Evolutionary conservation across 2,888 invertebrate species (phyloP).

Genomic region (Melanostoma mellinum): DNA sequence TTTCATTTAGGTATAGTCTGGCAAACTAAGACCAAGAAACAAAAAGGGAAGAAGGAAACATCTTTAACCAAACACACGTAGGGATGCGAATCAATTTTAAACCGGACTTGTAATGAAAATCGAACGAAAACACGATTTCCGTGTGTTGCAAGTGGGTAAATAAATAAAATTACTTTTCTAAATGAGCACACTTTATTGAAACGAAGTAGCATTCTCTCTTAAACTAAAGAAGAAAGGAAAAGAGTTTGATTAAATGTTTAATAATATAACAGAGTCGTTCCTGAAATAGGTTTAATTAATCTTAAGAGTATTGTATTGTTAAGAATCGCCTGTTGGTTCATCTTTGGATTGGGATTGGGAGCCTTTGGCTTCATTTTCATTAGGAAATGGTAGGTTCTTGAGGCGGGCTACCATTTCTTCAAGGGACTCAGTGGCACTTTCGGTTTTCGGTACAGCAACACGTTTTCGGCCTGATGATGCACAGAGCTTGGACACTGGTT

Average conservation of each 20-base stretch:
- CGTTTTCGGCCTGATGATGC: constrained; percentile 74
- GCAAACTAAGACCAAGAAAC: constrained; percentile 24
- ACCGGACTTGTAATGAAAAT: constrained; percentile 32
- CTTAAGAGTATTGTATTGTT: constrained; percentile 32
- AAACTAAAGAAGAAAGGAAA: constrained; percentile 54
- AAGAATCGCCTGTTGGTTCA: constrained; percentile 33
- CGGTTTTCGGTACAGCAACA: constrained; percentile 73
- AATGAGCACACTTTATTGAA: constrained; percentile 66
- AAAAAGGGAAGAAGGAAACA: constrained; percentile 15
- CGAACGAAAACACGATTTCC: constrained; percentile 4
- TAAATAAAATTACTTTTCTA: constrained; percentile 27
- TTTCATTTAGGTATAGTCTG: not conserved
- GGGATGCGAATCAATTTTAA: constrained; percentile 30
- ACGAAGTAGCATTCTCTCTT: constrained; percentile 46
- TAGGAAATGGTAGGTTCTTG: constrained; percentile 77
- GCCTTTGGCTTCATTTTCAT: constrained; percentile 19
- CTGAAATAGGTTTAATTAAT: constrained; percentile 39
- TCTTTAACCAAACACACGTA: constrained; percentile 4
- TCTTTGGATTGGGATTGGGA: not conserved
- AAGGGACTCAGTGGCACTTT: constrained; percentile 67
- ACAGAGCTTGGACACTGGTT: constrained; percentile 76
- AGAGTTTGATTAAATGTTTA: constrained; percentile 25
- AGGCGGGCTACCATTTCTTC: constrained; percentile 79
- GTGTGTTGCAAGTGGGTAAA: constrained; percentile 1
- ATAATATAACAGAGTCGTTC: constrained; percentile 53